Percentiles rank a stretch among this genome's conserved stretches.
These are phyloP conservation scores for Cancer borealis DNA, from an alignment of 2,888 invertebrate species.

Conservation along the genomic window DNA sequence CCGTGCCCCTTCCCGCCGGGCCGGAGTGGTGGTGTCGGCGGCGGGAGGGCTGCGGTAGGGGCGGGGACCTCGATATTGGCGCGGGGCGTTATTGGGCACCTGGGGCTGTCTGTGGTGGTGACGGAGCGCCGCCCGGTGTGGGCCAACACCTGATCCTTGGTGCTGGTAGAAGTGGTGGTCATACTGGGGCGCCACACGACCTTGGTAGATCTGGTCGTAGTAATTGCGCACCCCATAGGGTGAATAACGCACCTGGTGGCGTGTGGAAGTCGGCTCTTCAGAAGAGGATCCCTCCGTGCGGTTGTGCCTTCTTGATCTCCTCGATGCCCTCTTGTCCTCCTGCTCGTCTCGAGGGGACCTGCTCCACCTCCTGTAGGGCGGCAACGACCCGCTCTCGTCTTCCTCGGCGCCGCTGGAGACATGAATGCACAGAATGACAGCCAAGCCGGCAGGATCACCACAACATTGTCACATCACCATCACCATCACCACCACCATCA, in stretches of 20 bases:
- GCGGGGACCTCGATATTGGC: conserved; percentile 69
- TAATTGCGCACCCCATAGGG: conserved; percentile 57
- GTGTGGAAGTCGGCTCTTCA: not conserved
- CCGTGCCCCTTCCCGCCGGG: not conserved
- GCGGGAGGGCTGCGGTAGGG: conserved; percentile 53
- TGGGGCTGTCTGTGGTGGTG: conserved; percentile 25
- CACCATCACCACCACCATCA: too few relatives aligned
- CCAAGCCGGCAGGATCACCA: not conserved
- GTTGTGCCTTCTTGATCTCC: not conserved
- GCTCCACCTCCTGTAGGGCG: conserved; percentile 59
- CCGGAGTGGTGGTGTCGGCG: not conserved
- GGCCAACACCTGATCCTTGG: conserved; percentile 65
- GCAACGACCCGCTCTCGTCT: conserved; percentile 4
- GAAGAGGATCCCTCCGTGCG: not conserved
- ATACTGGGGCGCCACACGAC: conserved; percentile 69
- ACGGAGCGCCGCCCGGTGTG: conserved; percentile 49
- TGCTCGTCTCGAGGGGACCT: conserved; percentile 6
- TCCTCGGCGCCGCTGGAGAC: conserved; percentile 17
- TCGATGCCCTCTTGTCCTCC: conserved; percentile 36
- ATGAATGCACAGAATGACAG: conserved; percentile 10
- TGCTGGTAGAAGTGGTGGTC: conserved; percentile 74
- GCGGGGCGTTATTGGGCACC: conserved; percentile 43
- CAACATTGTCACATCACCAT: not conserved
- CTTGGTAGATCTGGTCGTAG: conserved; percentile 67
- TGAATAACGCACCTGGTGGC: conserved; percentile 39